Conservation (phyloP, 2,113 vertebrate species). For the Plecotus auritus region DNA sequence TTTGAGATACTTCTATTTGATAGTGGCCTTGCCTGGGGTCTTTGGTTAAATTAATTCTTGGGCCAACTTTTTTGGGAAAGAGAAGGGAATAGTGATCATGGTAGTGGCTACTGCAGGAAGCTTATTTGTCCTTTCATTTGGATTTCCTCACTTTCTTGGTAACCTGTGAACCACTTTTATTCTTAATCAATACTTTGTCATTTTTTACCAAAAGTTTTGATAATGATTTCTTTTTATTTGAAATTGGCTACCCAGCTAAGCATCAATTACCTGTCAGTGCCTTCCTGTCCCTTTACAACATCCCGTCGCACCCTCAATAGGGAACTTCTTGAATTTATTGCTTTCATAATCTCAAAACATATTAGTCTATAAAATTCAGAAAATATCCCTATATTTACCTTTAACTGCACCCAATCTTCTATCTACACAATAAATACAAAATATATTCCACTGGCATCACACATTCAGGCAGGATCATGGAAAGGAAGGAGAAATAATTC, state of each 20-base stretch:
- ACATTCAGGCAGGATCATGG: neutral
- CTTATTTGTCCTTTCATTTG: neutral
- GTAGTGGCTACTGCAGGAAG: rapidly evolving
- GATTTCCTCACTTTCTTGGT: neutral
- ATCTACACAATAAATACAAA: neutral
- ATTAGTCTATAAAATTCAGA: neutral
- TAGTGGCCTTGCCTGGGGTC: neutral
- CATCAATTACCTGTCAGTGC: neutral
- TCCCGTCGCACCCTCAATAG: neutral
- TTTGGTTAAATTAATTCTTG: neutral
- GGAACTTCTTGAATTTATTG: neutral
- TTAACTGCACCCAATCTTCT: neutral
- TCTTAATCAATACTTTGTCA: neutral
- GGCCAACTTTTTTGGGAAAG: no score
- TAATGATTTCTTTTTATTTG: neutral
- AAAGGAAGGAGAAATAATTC: neutral
- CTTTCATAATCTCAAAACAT: neutral
- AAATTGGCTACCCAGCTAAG: neutral
- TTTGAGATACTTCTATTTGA: neutral
- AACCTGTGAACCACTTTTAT: neutral
- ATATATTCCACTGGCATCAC: neutral
- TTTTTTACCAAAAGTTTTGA: neutral
- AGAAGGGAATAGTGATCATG: rapidly evolving
- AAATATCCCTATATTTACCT: neutral
- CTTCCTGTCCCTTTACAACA: neutral